Conservation (phyloP, 2,113 vertebrate species). For the Melanotaenia duboulayi region DNA sequence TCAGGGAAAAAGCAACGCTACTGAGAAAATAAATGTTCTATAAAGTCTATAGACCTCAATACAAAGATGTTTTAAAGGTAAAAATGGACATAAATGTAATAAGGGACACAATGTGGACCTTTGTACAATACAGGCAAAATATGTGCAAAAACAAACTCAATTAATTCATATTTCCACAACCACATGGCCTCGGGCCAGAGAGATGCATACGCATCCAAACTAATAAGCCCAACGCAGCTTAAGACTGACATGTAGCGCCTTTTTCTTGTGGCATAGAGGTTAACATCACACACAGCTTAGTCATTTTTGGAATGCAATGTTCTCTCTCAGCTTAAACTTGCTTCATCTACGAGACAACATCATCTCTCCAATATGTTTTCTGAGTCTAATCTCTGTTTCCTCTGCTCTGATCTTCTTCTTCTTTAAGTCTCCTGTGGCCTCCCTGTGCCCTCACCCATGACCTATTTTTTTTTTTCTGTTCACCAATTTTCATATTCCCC, state of each 20-base stretch:
- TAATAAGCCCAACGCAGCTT: slow-evolving; percentile 26
- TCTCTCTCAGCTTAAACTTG: slow-evolving; percentile 44
- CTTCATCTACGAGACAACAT: slow-evolving; percentile 42
- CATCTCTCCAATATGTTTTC: slow-evolving; percentile 52
- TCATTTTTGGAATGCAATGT: slow-evolving; percentile 48
- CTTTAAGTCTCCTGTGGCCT: slow-evolving; percentile 21
- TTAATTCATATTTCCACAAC: slow-evolving; percentile 22
- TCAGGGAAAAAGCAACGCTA: no score
- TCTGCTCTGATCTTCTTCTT: slow-evolving; percentile 18
- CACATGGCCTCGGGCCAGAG: slow-evolving; percentile 11
- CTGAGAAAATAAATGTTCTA: no score
- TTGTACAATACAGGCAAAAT: not conserved
- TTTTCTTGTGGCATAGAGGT: slow-evolving; percentile 31
- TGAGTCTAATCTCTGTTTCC: slow-evolving; percentile 22
- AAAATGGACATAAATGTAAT: no score
- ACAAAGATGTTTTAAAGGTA: no score
- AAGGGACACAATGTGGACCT: not conserved
- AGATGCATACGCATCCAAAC: slow-evolving; percentile 26
- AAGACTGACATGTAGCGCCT: slow-evolving; percentile 22
- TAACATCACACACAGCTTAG: slow-evolving; percentile 40
- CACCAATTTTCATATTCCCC: not conserved
- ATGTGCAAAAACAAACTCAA: slow-evolving; percentile 4
- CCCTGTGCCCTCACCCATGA: not conserved
- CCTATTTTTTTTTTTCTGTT: slow-evolving; percentile 13
- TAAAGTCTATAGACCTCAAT: no score